Evolutionary conservation across 2,113 vertebrate species (phyloP), one percentile per base, ranked within the genome.

Genomic region (Microtus richardsoni): DNA sequence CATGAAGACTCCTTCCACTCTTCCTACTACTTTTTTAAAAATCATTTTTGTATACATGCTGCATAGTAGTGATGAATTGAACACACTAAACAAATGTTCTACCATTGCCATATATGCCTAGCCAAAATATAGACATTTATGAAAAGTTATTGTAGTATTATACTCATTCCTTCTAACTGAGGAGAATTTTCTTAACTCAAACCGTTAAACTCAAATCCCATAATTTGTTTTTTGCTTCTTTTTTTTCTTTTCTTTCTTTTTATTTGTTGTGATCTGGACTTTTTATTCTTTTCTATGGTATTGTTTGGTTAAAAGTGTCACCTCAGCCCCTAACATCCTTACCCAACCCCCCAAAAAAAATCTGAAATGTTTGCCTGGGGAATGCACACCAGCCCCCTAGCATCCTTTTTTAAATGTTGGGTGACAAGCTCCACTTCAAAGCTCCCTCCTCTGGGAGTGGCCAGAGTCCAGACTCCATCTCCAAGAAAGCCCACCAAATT

Each of bases 121-220:
- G 64, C 22, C 36, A 88, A 52, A 17, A 58, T 92, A 77, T 74
- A 89, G 24, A 70, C 60, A 94, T 85, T 97, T 91, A 91, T 94
- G 78, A 88, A 83, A 88, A 10, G 91, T 12, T 36, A 74, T 2
- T 88, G 2, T 91, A 70, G 6, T 52, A 96, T n/a, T 52, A 68
- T 62, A 60, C 39, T 82, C 52, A 14, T 19, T 60, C 5, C 5
- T 13, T 96, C 82, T 89, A 93, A 83, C 9, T 39, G 21, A 47
- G 9, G 64, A 95, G 89, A 21, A 89, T 78, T 87, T 95, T 93
- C 70, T 70, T n/a, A 90, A 84, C 24, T 93, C 33, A 93, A 78
- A 91, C 12, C 26, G 49, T 49, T 79, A 82, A 39, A 88, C 16
- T 79, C 17, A 80, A 87, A 78, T 70, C 2, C 54, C n/a, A 94